Percentiles rank a stretch among this genome's conserved stretches.
Conservation (phyloP, 1,140 invertebrate genomes). For the Melanaphis sacchari region DNA sequence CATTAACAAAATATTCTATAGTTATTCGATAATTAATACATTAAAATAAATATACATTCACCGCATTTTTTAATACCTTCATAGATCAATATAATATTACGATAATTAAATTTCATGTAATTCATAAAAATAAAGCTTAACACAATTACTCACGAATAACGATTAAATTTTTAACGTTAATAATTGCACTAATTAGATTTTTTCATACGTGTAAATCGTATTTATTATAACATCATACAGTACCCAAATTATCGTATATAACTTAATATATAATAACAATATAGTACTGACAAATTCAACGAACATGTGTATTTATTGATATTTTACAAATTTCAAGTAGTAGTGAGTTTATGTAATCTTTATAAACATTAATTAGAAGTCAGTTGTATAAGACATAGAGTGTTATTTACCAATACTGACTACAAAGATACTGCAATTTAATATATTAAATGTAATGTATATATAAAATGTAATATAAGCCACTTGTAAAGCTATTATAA, state of each 20-base stretch:
- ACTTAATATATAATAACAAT: too few relatives aligned
- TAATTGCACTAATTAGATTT: not conserved
- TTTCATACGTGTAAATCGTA: not conserved
- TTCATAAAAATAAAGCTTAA: not conserved
- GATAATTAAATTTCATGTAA: too few relatives aligned
- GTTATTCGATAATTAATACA: not conserved
- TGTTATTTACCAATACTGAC: not conserved
- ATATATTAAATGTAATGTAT: not conserved
- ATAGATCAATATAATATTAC: too few relatives aligned
- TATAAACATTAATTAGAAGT: not conserved
- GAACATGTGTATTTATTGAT: not conserved
- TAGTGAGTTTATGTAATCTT: not conserved
- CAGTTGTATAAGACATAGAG: not conserved
- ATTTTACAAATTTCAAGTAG: not conserved
- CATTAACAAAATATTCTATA: not conserved
- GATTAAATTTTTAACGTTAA: not conserved
- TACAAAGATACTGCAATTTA: not conserved
- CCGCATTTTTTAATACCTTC: too few relatives aligned
- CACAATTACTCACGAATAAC: not conserved
- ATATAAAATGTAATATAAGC: not conserved
- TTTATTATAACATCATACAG: not conserved
- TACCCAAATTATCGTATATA: not conserved
- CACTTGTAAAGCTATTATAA: not conserved
- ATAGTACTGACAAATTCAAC: not conserved
- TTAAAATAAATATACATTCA: not conserved